These are phyloP conservation scores for Nudaria mundana DNA, from an alignment of 2,888 invertebrate genomes.

Conservation along the genomic window DNA sequence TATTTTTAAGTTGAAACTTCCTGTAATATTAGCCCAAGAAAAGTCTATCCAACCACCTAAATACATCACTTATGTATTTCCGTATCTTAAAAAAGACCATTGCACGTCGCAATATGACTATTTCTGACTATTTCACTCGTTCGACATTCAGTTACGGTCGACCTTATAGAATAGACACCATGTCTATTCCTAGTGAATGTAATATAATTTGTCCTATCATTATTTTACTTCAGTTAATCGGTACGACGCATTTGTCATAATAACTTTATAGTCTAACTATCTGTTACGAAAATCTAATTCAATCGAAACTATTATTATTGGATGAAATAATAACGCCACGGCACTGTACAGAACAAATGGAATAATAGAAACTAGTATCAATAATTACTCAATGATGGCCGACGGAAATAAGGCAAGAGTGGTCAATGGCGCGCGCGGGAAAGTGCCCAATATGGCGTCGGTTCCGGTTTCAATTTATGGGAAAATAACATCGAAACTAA, in stretches of 20 bases:
- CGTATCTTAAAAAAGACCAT: too few relatives aligned
- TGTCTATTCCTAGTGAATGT: background rate
- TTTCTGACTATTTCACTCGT: too few relatives aligned
- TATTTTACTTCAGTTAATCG: constrained; percentile 7
- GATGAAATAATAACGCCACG: constrained; percentile 31
- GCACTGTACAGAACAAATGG: constrained; percentile 24
- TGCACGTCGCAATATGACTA: too few relatives aligned
- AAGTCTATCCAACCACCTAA: too few relatives aligned
- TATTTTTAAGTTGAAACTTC: too few relatives aligned
- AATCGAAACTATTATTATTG: constrained; percentile 31
- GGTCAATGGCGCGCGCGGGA: constrained; percentile 57
- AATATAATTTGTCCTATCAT: too few relatives aligned
- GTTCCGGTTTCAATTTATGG: constrained; percentile 50
- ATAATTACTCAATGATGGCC: constrained; percentile 29
- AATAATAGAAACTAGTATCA: constrained; percentile 29
- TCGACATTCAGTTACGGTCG: background rate
- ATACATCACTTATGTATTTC: too few relatives aligned
- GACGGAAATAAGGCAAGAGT: constrained; percentile 66
- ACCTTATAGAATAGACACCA: background rate
- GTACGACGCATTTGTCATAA: constrained; percentile 13
- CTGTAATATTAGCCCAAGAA: too few relatives aligned
- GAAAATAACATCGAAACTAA: constrained; percentile 48
- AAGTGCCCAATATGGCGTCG: constrained; percentile 66
- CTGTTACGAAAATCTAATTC: constrained; percentile 26
- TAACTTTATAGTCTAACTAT: constrained; percentile 24